Percentiles rank a stretch among this genome's conserved stretches.
Conservation (phyloP, 2,888 invertebrate genomes). For the Anarsia innoxiella region DNA sequence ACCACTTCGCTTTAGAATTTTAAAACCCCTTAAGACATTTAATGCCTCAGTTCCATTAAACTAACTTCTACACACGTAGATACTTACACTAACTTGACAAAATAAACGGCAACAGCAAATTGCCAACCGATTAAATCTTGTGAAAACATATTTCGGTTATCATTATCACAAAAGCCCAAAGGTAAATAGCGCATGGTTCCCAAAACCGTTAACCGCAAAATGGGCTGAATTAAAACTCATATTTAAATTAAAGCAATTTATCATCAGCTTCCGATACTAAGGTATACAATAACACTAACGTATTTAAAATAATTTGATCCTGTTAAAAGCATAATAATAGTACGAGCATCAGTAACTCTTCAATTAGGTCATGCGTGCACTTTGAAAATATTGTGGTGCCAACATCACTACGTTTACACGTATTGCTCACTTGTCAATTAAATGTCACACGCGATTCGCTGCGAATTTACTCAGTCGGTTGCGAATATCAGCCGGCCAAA, state of each 20-base stretch:
- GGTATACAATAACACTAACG: slow-evolving; percentile 41
- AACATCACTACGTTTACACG: slow-evolving; percentile 49
- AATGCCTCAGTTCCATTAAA: no score
- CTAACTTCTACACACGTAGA: no score
- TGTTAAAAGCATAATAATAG: slow-evolving; percentile 12
- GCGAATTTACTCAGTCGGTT: slow-evolving; percentile 59
- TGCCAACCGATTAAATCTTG: no score
- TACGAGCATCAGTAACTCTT: no score
- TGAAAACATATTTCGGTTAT: no score
- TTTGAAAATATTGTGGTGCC: slow-evolving; percentile 41
- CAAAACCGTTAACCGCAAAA: slow-evolving; percentile 53
- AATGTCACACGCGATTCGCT: slow-evolving; percentile 62
- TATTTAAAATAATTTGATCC: slow-evolving; percentile 27
- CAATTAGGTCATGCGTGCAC: slow-evolving; percentile 26
- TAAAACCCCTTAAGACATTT: no score
- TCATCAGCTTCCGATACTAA: slow-evolving; percentile 42
- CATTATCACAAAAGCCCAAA: no score
- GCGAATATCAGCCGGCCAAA: slow-evolving; percentile 59
- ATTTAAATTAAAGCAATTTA: slow-evolving; percentile 56
- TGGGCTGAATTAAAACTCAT: slow-evolving; percentile 46
- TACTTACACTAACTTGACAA: no score
- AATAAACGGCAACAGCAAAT: no score
- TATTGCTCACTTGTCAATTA: slow-evolving; percentile 69
- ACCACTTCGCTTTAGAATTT: no score
- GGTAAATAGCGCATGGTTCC: no score